These are phyloP conservation scores for Thumatha senex DNA, from an alignment of 2,888 invertebrate species.

Conservation along the genomic window DNA sequence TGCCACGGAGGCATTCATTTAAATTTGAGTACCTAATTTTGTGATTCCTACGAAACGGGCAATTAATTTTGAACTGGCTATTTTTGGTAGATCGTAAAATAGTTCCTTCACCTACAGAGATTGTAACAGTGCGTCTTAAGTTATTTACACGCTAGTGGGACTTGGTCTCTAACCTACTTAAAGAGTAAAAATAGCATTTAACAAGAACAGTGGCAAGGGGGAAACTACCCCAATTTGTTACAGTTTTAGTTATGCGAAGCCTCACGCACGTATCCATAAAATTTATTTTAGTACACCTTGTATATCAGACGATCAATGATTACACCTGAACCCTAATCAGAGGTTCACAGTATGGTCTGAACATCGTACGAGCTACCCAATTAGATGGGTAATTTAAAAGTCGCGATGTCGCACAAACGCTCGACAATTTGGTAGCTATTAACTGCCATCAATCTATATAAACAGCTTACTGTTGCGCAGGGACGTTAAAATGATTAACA, in stretches of 20 bases:
- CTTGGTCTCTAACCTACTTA: constrained; percentile 48
- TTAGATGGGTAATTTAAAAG: constrained; percentile 50
- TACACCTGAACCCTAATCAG: constrained; percentile 66
- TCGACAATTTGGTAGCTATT: constrained; percentile 53
- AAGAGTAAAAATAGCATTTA: constrained; percentile 61
- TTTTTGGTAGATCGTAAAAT: constrained; percentile 8
- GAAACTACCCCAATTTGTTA: constrained; percentile 72
- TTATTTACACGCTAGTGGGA: constrained; percentile 21
- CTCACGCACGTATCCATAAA: constrained; percentile 74
- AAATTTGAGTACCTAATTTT: too few relatives aligned
- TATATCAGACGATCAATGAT: constrained; percentile 69
- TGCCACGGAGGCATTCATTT: neutral
- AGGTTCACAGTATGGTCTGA: constrained; percentile 43
- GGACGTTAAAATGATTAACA: constrained; percentile 32
- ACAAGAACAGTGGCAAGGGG: constrained; percentile 67
- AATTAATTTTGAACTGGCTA: neutral
- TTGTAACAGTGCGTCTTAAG: constrained; percentile 15
- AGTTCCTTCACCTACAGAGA: constrained; percentile 10
- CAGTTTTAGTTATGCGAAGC: constrained; percentile 62
- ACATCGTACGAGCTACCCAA: constrained; percentile 61
- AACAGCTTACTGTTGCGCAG: constrained; percentile 40
- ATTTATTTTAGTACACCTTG: constrained; percentile 69
- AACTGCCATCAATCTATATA: constrained; percentile 50
- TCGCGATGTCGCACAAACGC: constrained; percentile 37
- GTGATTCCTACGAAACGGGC: too few relatives aligned